Evolutionary conservation across 1,140 invertebrate genomes (phyloP), one percentile per base, ranked within the genome.

Genomic region (Drosophila lowei): DNA sequence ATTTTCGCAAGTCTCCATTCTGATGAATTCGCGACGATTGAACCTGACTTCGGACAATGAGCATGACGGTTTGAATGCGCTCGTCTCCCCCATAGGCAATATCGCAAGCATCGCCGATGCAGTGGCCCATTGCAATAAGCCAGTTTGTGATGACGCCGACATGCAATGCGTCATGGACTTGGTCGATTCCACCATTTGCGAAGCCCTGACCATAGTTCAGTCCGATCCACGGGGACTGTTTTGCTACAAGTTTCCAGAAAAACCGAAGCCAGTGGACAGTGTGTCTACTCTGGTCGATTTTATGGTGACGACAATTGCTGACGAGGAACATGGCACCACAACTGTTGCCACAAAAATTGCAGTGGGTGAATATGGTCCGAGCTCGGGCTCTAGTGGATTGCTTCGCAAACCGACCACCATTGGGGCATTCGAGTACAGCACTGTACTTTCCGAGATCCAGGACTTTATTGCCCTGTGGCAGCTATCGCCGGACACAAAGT

Each of bases 401-500:
- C n/a, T 41, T 2, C 70, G 49, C 1, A 44, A 52, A n/a, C 64
- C 57, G 58, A 18, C 76, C 16, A 64, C 48, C 16, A 88, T 88
- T 11, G 54, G 15, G 0, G 43, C 76, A 4, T 88, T 88, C 30
- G 62, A 79, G 1, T 88, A 88, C 16, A 47, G 7, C 25, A 83
- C 79, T 52, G 62, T 67, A n/a, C 65, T 84, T 21, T 30, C 71
- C 3, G 49, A 76, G 13, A 71, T 88, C 6, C 67, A 76, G 2
- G 75, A 88, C n/a, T 88, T 60, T 21, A 70, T 89, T n/a, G 53
- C 53, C 21, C n/a, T 52, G 6, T 88, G 83, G 83, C 42, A 63
- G 2, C 52, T 88, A 1, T 84, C 83, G 7, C 78, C 84, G 1
- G 65, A 72, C n/a, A 89, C 84, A 5, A 79, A 83, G 25, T 88